Evolutionary conservation across 2,888 invertebrate genomes (phyloP).

Genomic region (Punctoribates punctum): DNA sequence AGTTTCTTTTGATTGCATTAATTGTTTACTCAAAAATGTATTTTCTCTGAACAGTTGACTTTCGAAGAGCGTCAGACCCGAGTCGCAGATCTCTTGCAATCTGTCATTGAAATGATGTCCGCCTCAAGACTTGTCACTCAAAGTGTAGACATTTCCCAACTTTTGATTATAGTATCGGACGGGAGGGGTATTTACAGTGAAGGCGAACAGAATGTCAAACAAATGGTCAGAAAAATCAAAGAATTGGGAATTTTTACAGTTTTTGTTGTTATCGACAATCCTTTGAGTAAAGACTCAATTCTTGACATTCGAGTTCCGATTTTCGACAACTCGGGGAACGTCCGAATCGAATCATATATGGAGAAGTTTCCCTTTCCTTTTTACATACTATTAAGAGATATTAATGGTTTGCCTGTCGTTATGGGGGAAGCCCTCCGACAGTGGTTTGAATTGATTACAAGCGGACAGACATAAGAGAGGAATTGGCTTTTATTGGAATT

Average conservation of each 20-base stretch:
- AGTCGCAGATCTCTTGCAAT: slow-evolving; percentile 75
- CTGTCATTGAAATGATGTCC: slow-evolving; percentile 64
- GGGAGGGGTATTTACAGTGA: slow-evolving; percentile 88
- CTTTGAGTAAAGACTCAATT: slow-evolving; percentile 83
- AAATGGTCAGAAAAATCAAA: slow-evolving; percentile 74
- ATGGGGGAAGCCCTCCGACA: slow-evolving; percentile 93
- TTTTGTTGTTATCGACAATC: slow-evolving; percentile 93
- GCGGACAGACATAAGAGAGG: slow-evolving; percentile 15
- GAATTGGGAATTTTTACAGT: slow-evolving; percentile 84
- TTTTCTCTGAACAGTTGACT: slow-evolving; percentile 60
- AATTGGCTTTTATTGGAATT: not conserved
- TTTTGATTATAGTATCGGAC: slow-evolving; percentile 89
- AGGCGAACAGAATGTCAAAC: slow-evolving; percentile 71
- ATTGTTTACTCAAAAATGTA: not conserved
- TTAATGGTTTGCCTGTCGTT: slow-evolving; percentile 79
- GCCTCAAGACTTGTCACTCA: slow-evolving; percentile 33
- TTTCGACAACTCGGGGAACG: slow-evolving; percentile 60
- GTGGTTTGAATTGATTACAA: slow-evolving; percentile 95
- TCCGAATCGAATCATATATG: slow-evolving; percentile 75
- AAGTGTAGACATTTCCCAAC: slow-evolving; percentile 64
- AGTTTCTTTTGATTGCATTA: not conserved
- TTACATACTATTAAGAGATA: slow-evolving; percentile 87
- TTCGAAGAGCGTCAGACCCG: slow-evolving; percentile 87
- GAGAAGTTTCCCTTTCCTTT: slow-evolving; percentile 97
- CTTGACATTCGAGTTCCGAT: slow-evolving; percentile 78